Evolutionary conservation across 2,888 invertebrate genomes (phyloP), one percentile per base, ranked within the genome.

Genomic region (Oligia fasciuncula): DNA sequence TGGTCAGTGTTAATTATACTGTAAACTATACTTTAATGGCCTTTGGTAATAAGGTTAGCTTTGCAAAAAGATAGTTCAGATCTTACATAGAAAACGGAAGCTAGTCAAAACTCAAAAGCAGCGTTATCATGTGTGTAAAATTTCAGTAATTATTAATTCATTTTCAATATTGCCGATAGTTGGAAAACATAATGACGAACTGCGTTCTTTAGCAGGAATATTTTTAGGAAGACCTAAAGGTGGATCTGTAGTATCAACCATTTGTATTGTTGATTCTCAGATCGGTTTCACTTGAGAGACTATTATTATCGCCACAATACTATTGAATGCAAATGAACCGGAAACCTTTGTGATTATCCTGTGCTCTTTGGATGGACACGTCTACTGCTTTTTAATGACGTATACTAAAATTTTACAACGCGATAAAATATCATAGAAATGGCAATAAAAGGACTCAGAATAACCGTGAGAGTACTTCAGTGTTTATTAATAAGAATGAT

Each of bases 281-380:
- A 79, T 82, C 77, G 62, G 74, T 82, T 86, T 84, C 81, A 83
- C 74, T 82, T 85, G 81, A 79, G 80, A 87, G 89, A 85, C 90
- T 88, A 90, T 92, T 87, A 91, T 90, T 90, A 90, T 84, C 86
- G 83, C 85, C 85, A 85, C 90, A 90, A 89, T 91, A 83, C 88
- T 90, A 95, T 95, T 94, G 92, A 94, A 95, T 95, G 94, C 92
- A 93, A 94, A 95, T 95, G 29, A 91, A 90, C 90, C 93, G 94
- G 94, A 94, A 94, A 93, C 88, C 90, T 86, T 85, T 74, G 79
- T 79, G 72, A 81, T 89, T 85, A 85, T 82, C 78, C 87, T 79
- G 60, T 40, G 73, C 80, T 84, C 89, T 88, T 85, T 87, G 80
- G 85, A 85, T 80, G 81, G 86, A 77, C 85, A 85, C 80, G 85